Evolutionary conservation across 2,888 invertebrate species (phyloP).

Genomic region (Synanthedon andrenaeformis): DNA sequence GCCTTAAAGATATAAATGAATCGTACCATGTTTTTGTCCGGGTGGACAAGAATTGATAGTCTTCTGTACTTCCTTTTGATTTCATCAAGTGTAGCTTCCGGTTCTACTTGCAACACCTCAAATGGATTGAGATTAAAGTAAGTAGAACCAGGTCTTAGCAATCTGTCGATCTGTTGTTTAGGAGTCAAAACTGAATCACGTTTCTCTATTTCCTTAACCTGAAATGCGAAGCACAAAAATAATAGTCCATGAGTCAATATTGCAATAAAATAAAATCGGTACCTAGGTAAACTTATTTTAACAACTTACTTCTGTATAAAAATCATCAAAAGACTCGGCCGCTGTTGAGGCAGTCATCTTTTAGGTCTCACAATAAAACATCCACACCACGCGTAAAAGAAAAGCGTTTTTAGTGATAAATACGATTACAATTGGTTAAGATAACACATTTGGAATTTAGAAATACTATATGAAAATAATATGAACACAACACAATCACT

Average conservation of each 20-base stretch:
- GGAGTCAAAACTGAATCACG: conserved; percentile 96
- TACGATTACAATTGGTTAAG: too few species aligned
- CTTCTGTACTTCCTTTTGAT: conserved; percentile 96
- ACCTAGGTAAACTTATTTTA: neutral
- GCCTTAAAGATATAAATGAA: too few species aligned
- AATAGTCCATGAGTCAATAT: neutral
- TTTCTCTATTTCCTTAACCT: conserved; percentile 99
- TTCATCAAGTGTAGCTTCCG: conserved; percentile 88
- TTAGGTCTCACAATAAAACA: neutral
- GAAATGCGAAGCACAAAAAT: conserved; percentile 15
- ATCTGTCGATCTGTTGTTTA: conserved; percentile 95
- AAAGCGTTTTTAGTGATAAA: too few species aligned
- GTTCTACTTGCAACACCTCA: conserved; percentile 92
- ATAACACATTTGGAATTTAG: too few species aligned
- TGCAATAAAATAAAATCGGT: too few species aligned
- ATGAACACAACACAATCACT: too few species aligned
- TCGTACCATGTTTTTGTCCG: conserved; percentile 90
- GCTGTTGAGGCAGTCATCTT: conserved; percentile 36
- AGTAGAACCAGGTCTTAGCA: conserved; percentile 95
- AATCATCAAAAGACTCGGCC: conserved; percentile 80
- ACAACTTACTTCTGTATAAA: conserved; percentile 81
- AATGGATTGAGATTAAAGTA: conserved; percentile 99
- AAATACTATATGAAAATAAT: too few species aligned
- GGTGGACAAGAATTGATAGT: conserved; percentile 97
- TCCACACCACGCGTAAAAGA: neutral